phyloP scores from a whole-genome alignment of 2,888 invertebrate genomes.

The Siphlonurus alternatus region DNA sequence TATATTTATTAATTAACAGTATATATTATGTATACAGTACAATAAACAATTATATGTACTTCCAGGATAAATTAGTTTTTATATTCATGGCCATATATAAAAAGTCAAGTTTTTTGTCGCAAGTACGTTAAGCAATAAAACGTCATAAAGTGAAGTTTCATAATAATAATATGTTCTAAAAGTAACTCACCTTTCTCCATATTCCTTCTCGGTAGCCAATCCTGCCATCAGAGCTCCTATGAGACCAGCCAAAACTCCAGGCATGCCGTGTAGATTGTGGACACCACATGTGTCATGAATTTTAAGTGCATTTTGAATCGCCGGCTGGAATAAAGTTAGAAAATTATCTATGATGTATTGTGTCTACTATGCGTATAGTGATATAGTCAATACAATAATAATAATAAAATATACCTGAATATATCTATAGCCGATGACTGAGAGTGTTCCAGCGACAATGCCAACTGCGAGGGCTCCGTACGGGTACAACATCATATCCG shows the following conservation, averaged over 20 bases:
- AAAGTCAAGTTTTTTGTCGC: too few relatives aligned
- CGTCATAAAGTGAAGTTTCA: too few relatives aligned
- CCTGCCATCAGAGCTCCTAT: constrained; percentile 59
- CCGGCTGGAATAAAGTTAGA: constrained; percentile 33
- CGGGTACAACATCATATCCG: constrained; percentile 62
- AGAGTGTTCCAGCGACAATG: constrained; percentile 54
- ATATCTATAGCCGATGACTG: constrained; percentile 63
- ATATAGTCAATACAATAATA: not conserved
- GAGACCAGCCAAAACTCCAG: constrained; percentile 71
- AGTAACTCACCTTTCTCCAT: constrained; percentile 31
- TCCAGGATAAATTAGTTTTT: too few relatives aligned
- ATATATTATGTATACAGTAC: too few relatives aligned
- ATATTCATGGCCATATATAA: too few relatives aligned
- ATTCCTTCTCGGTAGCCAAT: constrained; percentile 45
- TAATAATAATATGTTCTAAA: too few relatives aligned
- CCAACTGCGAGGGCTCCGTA: constrained; percentile 72
- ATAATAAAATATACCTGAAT: constrained; percentile 27
- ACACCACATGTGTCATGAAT: constrained; percentile 86
- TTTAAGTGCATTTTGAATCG: constrained; percentile 35
- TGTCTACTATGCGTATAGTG: too few relatives aligned
- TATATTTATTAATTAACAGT: too few relatives aligned
- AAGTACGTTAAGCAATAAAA: too few relatives aligned
- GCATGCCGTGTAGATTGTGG: constrained; percentile 93
- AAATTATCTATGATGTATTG: too few relatives aligned
- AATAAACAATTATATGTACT: too few relatives aligned